Conservation (phyloP, 2,113 vertebrate species). For the Platycercus adscitus region DNA sequence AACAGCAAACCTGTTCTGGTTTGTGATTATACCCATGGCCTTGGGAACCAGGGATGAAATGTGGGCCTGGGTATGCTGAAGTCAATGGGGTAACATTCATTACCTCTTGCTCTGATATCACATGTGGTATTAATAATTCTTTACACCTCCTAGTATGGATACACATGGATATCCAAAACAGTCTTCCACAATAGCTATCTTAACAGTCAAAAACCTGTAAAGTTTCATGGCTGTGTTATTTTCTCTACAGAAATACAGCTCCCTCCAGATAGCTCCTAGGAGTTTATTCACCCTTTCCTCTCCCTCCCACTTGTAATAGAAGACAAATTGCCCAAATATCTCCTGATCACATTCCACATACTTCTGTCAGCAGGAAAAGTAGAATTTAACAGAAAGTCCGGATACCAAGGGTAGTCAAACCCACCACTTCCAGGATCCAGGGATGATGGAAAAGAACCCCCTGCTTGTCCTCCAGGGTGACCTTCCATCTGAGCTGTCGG, state of each 20-base stretch:
- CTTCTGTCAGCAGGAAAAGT: slow-evolving; percentile 48
- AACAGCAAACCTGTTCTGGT: neutral
- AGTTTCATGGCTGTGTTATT: neutral
- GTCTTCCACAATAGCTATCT: neutral
- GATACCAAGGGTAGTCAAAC: slow-evolving; percentile 50
- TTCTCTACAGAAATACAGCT: neutral
- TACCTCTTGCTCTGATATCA: neutral
- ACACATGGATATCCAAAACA: neutral
- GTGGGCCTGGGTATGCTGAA: neutral
- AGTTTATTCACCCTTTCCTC: neutral
- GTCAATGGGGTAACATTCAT: neutral
- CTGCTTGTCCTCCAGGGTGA: slow-evolving; percentile 64
- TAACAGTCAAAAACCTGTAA: neutral
- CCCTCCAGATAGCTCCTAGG: neutral
- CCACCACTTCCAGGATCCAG: slow-evolving; percentile 2
- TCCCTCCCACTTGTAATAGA: neutral
- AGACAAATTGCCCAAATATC: slow-evolving; percentile 48
- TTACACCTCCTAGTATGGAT: neutral
- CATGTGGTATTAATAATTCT: neutral
- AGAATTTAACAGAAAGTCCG: slow-evolving; percentile 28
- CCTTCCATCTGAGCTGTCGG: slow-evolving; percentile 60
- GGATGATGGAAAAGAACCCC: slow-evolving; percentile 68
- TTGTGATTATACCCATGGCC: neutral
- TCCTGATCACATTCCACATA: slow-evolving; percentile 51
- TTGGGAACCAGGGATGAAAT: neutral